Conservation (phyloP, 2,113 vertebrate genomes). For the Donacobius atricapilla region DNA sequence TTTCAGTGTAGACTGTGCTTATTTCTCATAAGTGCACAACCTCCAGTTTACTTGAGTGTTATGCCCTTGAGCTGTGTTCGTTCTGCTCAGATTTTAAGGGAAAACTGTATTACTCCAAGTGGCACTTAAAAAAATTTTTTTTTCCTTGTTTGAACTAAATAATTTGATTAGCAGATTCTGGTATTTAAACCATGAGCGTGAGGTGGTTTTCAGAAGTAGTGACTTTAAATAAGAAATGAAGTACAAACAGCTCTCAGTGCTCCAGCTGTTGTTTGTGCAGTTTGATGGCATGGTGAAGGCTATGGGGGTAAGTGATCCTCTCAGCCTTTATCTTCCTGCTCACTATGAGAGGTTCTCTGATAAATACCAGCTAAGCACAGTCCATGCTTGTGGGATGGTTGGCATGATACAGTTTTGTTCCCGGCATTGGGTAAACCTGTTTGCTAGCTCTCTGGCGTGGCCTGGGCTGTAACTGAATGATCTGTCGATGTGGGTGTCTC, state of each 20-base stretch:
- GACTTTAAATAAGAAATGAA: not conserved
- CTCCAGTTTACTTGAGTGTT: not conserved
- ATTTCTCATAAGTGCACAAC: not conserved
- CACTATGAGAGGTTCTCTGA: not conserved
- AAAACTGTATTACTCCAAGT: not conserved
- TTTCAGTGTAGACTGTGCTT: not conserved
- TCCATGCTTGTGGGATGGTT: not conserved
- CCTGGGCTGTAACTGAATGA: not conserved
- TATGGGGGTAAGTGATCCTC: not conserved
- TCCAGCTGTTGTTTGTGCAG: not conserved
- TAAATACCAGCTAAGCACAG: not conserved
- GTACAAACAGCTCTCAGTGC: not conserved
- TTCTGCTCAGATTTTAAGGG: not conserved
- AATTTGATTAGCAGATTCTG: not conserved
- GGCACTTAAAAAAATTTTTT: not conserved
- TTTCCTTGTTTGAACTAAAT: not conserved
- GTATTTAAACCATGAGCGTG: not conserved
- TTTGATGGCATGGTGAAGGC: rapidly evolving
- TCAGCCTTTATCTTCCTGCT: not conserved
- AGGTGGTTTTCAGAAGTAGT: not conserved
- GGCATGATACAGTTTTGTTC: not conserved
- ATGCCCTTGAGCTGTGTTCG: not conserved
- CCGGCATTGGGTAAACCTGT: not conserved
- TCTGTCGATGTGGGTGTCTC: not conserved
- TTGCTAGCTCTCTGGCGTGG: not conserved